These are phyloP conservation scores for Drosophila nigromelanica DNA, from an alignment of 1,140 invertebrate species.

Conservation along the genomic window DNA sequence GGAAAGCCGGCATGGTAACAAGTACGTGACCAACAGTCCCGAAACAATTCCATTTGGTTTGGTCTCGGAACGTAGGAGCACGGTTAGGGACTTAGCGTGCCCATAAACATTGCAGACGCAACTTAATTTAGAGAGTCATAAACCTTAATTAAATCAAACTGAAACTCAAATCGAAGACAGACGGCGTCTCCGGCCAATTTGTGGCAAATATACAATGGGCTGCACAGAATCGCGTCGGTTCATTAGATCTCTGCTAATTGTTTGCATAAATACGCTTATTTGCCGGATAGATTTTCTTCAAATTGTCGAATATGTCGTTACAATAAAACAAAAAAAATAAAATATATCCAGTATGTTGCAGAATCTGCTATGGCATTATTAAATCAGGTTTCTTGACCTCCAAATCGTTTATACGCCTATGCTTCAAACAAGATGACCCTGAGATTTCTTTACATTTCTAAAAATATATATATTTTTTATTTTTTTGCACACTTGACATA, in stretches of 20 bases:
- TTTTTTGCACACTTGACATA: neutral
- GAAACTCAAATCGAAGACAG: slow-evolving; percentile 21
- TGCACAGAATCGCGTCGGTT: slow-evolving; percentile 38
- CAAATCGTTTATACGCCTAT: slow-evolving; percentile 6
- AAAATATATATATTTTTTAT: neutral
- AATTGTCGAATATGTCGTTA: slow-evolving; percentile 29
- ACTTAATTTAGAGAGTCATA: slow-evolving; percentile 40
- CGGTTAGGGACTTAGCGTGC: slow-evolving; percentile 40
- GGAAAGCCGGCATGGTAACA: slow-evolving; percentile 29
- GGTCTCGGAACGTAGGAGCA: neutral
- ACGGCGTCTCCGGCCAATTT: slow-evolving; percentile 6
- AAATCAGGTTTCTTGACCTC: slow-evolving; percentile 37
- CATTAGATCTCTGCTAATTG: slow-evolving; percentile 63
- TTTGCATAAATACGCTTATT: slow-evolving; percentile 39
- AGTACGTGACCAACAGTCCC: slow-evolving; percentile 2
- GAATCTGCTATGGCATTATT: slow-evolving; percentile 13
- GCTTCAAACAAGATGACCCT: slow-evolving; percentile 17
- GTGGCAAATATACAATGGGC: slow-evolving; percentile 6
- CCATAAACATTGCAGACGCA: slow-evolving; percentile 55
- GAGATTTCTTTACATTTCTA: slow-evolving; percentile 6
- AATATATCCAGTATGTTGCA: slow-evolving; percentile 1
- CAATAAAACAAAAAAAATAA: slow-evolving; percentile 7
- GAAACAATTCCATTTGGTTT: slow-evolving; percentile 26
- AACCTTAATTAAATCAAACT: slow-evolving; percentile 59
- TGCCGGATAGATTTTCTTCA: slow-evolving; percentile 17